A percentile compares a stretch with the other conserved stretches of the same genome.
These are phyloP conservation scores for Dromius quadrimaculatus DNA, from an alignment of 2,888 invertebrate genomes.

Conservation along the genomic window DNA sequence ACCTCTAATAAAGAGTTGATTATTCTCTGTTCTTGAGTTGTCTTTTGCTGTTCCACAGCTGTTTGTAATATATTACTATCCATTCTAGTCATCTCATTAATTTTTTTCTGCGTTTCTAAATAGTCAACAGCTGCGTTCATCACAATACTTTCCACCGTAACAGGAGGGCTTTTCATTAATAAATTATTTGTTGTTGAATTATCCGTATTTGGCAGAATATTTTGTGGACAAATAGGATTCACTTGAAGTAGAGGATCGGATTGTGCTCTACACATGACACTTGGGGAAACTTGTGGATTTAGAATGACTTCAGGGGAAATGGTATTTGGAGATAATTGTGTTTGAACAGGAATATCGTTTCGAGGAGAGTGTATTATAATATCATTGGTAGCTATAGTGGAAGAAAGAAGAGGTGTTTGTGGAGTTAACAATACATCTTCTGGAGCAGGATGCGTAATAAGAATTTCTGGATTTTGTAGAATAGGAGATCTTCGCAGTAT, in stretches of 20 bases:
- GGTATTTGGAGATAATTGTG: conserved; percentile 62
- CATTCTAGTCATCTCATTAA: conserved; percentile 64
- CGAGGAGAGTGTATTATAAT: conserved; percentile 53
- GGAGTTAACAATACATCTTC: conserved; percentile 65
- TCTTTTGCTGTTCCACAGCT: conserved; percentile 33
- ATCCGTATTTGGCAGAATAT: conserved; percentile 33
- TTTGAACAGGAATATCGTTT: conserved; percentile 52
- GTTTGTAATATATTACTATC: conserved; percentile 40
- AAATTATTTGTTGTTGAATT: conserved; percentile 17
- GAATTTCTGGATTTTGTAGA: conserved; percentile 53
- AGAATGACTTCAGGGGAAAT: conserved; percentile 73
- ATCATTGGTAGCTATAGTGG: conserved; percentile 57
- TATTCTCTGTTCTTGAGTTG: conserved; percentile 41
- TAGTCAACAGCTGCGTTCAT: conserved; percentile 78
- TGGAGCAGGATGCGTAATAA: conserved; percentile 58
- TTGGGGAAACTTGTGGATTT: conserved; percentile 73
- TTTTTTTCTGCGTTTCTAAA: conserved; percentile 74
- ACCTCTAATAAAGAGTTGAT: conserved; percentile 62
- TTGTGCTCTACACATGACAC: conserved; percentile 68
- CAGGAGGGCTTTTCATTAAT: conserved; percentile 54
- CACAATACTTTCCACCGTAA: conserved; percentile 54
- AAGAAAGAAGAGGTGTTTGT: conserved; percentile 61
- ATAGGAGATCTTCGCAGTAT: conserved; percentile 45
- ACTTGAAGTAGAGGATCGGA: conserved; percentile 58
- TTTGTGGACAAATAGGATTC: conserved; percentile 38